These are phyloP conservation scores for Hippocampus guttulatus DNA, from an alignment of 2,113 vertebrate genomes.

Conservation along the genomic window DNA sequence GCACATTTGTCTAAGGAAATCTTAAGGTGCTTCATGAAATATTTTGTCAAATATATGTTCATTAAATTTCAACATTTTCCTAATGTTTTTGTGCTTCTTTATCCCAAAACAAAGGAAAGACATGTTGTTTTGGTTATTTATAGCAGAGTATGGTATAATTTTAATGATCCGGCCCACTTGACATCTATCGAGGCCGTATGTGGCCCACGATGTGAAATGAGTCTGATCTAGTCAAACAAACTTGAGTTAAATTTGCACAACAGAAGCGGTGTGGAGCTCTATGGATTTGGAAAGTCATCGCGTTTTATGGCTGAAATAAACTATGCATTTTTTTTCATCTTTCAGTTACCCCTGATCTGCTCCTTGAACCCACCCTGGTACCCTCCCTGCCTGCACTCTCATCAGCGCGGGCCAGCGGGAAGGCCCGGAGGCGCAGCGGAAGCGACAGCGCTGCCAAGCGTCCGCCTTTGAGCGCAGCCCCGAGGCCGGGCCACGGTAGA, in stretches of 20 bases:
- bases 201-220: too few relatives aligned
- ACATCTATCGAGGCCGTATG: too few relatives aligned
- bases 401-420: constrained; percentile 38
- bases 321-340: background rate
- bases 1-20: too few relatives aligned
- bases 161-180: too few relatives aligned
- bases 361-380: constrained; percentile 63
- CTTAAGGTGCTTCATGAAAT: too few relatives aligned
- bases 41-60: too few relatives aligned
- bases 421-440: constrained; percentile 45
- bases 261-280: background rate
- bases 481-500: constrained; percentile 46
- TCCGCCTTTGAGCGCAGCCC: constrained; percentile 43
- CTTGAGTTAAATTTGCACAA: background rate
- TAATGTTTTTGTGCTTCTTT: too few relatives aligned
- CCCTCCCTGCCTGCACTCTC: constrained; percentile 53
- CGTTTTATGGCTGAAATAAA: background rate
- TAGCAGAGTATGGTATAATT: too few relatives aligned
- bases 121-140: too few relatives aligned
- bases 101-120: too few relatives aligned
- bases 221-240: too few relatives aligned
- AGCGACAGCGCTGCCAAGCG: constrained; percentile 40
- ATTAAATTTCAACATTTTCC: too few relatives aligned
- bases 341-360: constrained; percentile 70
- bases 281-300: background rate